Evolutionary conservation across 2,797 vertebrate genomes (phyloP), one percentile per base, ranked within the genome.

Genomic region (Triplophysa bombifrons): DNA sequence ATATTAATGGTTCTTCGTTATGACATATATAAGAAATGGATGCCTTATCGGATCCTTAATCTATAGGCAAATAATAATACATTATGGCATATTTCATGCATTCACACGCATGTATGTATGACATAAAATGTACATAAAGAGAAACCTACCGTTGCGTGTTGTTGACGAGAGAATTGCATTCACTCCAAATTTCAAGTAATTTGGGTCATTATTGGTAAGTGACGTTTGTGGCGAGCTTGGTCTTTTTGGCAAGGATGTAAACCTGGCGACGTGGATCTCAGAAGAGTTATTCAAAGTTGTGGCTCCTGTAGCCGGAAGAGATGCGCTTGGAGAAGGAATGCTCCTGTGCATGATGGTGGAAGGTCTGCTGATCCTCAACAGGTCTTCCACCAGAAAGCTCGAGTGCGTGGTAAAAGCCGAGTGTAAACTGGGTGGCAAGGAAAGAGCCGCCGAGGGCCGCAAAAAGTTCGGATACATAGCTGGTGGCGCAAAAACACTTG

Each of bases 181-280:
- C 83, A 99, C 97, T 44, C 97, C 98, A 74, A 99, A 99, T 91
- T 99, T 99, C 3, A 99, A 94, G 88, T 93, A 96, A 25, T 91
- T 93, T 27, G 96, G 88, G 48, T 95, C 94, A 81, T 66, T 56
- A 84, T 82, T 77, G 20, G 74, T 46, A 66, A 81, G 19, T 2
- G 80, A 82, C 48, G 87, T 89, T 85, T 90, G 92, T 0, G 88
- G 85, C 51, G 94, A 93, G 60, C 92, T 85, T 53, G 89, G 89
- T 73, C 90, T 89, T 61, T 91, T 87, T 55, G 85, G 86, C 38
- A 86, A 80, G 0, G 90, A 72, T 25, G 88, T 22, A 20, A 87
- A 84, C 20, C 89, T 86, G 64, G 34, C 61, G 7, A 84, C 80
- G 12, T 91, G 84, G 78, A 93, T 91, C 1, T 90, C 82, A 0